Conservation (phyloP, 2,113 vertebrate genomes). For the Sula dactylatra region DNA sequence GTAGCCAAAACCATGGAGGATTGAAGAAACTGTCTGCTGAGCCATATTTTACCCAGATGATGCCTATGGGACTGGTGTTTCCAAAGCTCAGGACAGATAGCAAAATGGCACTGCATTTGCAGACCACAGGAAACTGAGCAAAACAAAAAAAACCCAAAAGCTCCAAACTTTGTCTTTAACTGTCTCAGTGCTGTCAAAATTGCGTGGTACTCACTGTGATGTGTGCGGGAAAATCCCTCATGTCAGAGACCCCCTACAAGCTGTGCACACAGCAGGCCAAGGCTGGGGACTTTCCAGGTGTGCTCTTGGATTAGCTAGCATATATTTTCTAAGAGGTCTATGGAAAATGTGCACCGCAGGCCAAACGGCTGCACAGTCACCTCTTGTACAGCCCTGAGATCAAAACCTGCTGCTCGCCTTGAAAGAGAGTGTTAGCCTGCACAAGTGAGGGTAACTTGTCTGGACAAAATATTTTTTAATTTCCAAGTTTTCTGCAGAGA, state of each 20-base stretch:
- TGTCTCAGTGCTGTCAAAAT: background rate
- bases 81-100: background rate
- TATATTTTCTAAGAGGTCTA: background rate
- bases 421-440: background rate
- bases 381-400: background rate
- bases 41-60: background rate
- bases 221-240: background rate
- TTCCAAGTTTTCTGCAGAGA: background rate
- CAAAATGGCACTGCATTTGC: background rate
- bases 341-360: background rate
- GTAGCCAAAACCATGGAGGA: background rate
- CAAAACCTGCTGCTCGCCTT: background rate
- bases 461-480: background rate
- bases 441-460: background rate
- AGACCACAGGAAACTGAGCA: background rate
- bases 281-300: background rate
- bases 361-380: background rate
- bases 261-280: background rate
- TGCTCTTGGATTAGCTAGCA: background rate
- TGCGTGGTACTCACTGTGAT: background rate
- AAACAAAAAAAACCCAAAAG: background rate
- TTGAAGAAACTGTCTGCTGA: background rate
- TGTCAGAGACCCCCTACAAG: accelerated
- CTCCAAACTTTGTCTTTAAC: background rate
- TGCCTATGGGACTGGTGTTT: background rate